Percentiles rank a stretch among this genome's conserved stretches.
Conservation (phyloP, 2,797 vertebrate genomes). For the Anguilla anguilla region DNA sequence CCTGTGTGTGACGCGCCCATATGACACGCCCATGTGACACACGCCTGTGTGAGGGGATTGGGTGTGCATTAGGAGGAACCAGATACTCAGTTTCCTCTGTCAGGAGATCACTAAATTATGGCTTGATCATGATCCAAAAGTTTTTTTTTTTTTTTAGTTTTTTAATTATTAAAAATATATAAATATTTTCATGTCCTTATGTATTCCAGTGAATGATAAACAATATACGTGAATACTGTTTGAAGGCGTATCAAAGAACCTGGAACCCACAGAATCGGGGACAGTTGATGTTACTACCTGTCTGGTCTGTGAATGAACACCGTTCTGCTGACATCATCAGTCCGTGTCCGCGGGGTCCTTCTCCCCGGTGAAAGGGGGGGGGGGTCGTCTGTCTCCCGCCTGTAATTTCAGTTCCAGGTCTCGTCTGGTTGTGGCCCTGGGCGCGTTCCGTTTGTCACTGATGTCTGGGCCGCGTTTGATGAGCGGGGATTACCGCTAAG, state of each 20-base stretch:
- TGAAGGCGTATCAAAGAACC: too few species aligned
- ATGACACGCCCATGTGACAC: neutral
- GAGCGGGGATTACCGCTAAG: constrained; percentile 4
- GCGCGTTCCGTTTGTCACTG: neutral
- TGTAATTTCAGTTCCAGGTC: neutral
- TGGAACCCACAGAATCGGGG: neutral
- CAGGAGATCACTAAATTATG: neutral
- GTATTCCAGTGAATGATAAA: too few species aligned
- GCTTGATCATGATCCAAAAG: neutral
- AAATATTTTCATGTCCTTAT: neutral
- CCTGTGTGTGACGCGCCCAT: too few species aligned
- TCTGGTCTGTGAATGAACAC: neutral
- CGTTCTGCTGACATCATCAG: neutral
- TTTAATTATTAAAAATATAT: neutral
- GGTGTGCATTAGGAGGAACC: too few species aligned
- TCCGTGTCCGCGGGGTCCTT: neutral
- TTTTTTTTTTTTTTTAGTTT: neutral
- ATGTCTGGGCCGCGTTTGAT: neutral
- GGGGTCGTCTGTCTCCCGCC: neutral
- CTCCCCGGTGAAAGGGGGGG: neutral
- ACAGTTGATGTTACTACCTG: neutral
- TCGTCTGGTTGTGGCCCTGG: neutral
- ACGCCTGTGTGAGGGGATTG: too few species aligned
- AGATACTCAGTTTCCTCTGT: neutral
- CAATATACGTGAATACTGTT: too few species aligned